phyloP scores from a whole-genome alignment of 2,113 vertebrate species.

The Climacteris rufus region DNA sequence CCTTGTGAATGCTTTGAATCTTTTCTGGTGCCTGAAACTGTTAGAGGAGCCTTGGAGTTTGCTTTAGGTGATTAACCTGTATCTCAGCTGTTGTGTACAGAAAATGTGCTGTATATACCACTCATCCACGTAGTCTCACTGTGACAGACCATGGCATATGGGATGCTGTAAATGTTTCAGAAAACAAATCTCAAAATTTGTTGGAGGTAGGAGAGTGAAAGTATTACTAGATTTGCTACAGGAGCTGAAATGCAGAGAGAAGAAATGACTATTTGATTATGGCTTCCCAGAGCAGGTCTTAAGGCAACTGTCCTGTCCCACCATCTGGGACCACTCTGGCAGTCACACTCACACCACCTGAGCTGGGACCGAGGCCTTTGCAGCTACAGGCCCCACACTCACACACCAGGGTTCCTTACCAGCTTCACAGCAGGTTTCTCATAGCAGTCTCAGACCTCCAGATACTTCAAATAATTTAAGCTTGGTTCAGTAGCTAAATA shows the following conservation, averaged over 20 bases:
- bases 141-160: neutral
- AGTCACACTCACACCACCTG: neutral
- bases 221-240: neutral
- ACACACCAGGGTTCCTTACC: neutral
- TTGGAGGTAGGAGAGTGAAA: neutral
- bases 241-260: neutral
- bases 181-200: neutral
- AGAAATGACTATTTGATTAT: neutral
- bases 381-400: neutral
- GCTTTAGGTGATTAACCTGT: neutral
- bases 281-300: neutral
- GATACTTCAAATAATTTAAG: neutral
- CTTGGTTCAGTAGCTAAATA: neutral
- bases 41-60: neutral
- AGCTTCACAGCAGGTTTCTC: neutral
- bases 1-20: neutral
- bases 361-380: neutral
- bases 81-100: neutral
- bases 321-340: neutral
- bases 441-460: neutral
- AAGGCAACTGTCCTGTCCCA: neutral
- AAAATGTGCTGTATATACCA: neutral
- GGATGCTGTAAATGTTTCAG: neutral
- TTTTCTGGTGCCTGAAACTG: neutral
- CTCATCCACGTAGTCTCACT: neutral